Evolutionary conservation across 1,140 invertebrate species (phyloP).

Genomic region (Oncopodura yosiiana): DNA sequence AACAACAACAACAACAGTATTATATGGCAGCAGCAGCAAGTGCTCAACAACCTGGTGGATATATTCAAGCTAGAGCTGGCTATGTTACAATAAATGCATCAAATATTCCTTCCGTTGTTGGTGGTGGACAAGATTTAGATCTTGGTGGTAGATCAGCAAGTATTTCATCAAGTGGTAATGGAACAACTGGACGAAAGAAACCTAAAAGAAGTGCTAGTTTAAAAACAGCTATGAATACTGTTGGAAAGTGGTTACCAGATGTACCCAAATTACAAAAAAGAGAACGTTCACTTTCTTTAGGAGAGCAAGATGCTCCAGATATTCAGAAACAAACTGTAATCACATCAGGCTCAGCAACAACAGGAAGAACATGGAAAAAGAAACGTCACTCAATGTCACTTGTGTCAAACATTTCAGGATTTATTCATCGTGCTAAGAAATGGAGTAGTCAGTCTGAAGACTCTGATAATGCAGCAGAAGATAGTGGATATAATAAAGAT

Average conservation of each 20-base stretch:
- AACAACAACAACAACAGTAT: background rate
- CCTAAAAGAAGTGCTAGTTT: constrained; percentile 57
- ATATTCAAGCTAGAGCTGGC: constrained; percentile 68
- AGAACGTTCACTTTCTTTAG: constrained; percentile 66
- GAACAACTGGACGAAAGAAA: constrained; percentile 51
- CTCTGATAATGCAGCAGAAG: constrained; percentile 30
- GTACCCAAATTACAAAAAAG: constrained; percentile 51
- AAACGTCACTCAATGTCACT: constrained; percentile 47
- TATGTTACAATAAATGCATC: constrained; percentile 63
- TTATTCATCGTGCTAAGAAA: constrained; percentile 64
- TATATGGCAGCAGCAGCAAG: constrained; percentile 8
- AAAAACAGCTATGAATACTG: constrained; percentile 67
- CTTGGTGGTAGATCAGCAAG: no score
- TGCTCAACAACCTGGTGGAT: background rate
- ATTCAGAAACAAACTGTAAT: constrained; percentile 36
- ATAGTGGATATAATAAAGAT: background rate
- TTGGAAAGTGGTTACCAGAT: constrained; percentile 69
- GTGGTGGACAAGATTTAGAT: constrained; percentile 1
- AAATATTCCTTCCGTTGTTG: constrained; percentile 36
- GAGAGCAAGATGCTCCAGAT: constrained; percentile 40
- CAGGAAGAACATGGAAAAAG: constrained; percentile 58
- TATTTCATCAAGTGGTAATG: no score
- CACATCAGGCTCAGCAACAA: constrained; percentile 15
- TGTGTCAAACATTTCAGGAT: constrained; percentile 65
- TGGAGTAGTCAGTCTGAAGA: constrained; percentile 46